Evolutionary conservation across 2,113 vertebrate species (phyloP).

Genomic region (Austrofundulus limnaeus): DNA sequence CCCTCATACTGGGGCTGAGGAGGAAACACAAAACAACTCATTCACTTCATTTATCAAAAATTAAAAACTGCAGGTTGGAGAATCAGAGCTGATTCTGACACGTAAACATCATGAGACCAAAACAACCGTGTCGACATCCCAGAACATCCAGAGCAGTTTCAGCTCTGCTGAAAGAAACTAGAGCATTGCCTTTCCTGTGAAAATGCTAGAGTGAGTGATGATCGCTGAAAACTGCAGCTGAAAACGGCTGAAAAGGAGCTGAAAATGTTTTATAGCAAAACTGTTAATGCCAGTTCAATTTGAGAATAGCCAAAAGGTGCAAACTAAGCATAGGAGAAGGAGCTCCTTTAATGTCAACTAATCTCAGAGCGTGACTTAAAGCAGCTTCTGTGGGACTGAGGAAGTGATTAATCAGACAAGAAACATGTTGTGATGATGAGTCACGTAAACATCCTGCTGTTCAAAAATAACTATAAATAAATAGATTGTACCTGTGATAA

Average conservation of each 20-base stretch:
- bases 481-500: constrained; percentile 53
- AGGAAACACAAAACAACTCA: constrained; percentile 44
- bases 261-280: too few relatives aligned
- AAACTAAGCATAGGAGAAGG: constrained; percentile 34
- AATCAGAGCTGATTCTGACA: background rate
- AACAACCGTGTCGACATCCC: background rate
- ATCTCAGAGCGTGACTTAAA: constrained; percentile 58
- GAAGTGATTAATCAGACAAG: constrained; percentile 66
- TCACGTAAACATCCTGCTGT: constrained; percentile 48
- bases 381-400: constrained; percentile 26
- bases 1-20: constrained; percentile 88
- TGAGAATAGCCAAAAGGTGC: too few relatives aligned
- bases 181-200: too few relatives aligned
- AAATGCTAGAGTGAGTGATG: too few relatives aligned
- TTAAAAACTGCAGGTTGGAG: background rate
- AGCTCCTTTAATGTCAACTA: constrained; percentile 39
- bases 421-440: constrained; percentile 65
- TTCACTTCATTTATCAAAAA: background rate
- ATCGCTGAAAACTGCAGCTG: too few relatives aligned
- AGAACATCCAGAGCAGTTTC: constrained; percentile 1
- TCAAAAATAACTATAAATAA: constrained; percentile 1
- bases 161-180: constrained; percentile 4
- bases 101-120: background rate
- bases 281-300: too few relatives aligned
- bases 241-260: too few relatives aligned